Evolutionary conservation across 2,797 vertebrate genomes (phyloP).

Genomic region (Pristis pectinata): DNA sequence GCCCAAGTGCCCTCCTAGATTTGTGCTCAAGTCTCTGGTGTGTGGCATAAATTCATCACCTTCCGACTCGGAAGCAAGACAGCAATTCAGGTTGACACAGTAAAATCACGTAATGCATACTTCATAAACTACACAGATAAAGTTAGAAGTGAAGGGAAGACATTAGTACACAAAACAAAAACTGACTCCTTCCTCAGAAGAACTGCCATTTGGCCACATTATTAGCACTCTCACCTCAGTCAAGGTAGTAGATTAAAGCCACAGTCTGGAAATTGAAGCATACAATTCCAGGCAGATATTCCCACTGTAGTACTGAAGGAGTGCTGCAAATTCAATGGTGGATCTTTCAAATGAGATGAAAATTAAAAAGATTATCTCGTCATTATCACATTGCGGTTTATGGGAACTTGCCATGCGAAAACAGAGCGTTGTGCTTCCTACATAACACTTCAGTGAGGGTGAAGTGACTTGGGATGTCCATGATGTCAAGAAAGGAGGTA

Average conservation of each 20-base stretch:
- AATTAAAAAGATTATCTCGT: no score
- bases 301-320: not conserved
- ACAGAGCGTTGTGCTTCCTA: no score
- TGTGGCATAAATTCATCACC: not conserved
- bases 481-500: not conserved
- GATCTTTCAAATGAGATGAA: no score
- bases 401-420: no score
- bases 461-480: no score
- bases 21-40: not conserved
- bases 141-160: not conserved
- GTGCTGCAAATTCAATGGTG: no score
- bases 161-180: not conserved
- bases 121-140: not conserved
- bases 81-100: not conserved
- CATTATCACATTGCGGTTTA: no score
- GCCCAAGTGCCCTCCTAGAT: not conserved
- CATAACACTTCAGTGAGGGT: no score
- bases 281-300: not conserved
- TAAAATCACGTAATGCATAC: not conserved
- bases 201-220: not conserved
- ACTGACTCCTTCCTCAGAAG: not conserved
- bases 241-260: not conserved
- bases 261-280: not conserved
- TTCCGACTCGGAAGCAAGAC: not conserved
- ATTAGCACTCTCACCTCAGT: not conserved